phyloP scores from a whole-genome alignment of 30 jellyfish, hydroid and myxozoan species.

The Cassiopea andromeda region DNA sequence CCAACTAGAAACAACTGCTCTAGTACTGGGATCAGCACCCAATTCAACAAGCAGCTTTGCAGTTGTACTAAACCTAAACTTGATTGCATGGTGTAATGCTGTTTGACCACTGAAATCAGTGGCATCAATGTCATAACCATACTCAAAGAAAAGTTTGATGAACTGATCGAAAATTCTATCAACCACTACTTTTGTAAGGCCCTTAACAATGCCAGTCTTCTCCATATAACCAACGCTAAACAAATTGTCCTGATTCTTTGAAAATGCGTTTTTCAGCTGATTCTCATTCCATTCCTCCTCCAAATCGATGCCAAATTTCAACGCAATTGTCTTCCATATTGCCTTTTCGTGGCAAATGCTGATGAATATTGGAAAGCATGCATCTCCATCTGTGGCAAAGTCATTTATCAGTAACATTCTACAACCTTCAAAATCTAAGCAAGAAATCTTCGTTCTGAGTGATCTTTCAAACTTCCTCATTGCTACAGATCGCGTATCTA shows the following conservation, averaged over 20 bases:
- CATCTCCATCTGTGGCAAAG: not conserved
- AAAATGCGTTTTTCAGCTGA: not conserved
- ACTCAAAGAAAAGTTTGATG: slow-evolving; percentile 19
- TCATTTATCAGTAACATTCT: not conserved
- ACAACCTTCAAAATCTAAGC: slow-evolving; percentile 20
- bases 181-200: slow-evolving; percentile 6
- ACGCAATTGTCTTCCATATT: slow-evolving; percentile 13
- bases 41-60: slow-evolving; percentile 4
- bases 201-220: not conserved
- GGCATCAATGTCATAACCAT: slow-evolving; percentile 40
- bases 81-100: slow-evolving; percentile 44
- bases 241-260: not conserved
- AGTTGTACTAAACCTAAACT: slow-evolving; percentile 10
- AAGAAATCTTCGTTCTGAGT: not conserved
- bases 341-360: slow-evolving; percentile 48
- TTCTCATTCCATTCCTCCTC: slow-evolving; percentile 18
- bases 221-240: not conserved
- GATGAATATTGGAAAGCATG: not conserved
- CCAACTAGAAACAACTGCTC: slow-evolving; percentile 47
- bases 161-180: slow-evolving; percentile 46
- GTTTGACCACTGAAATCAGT: slow-evolving; percentile 44
- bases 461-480: not conserved
- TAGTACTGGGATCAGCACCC: slow-evolving; percentile 7
- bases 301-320: slow-evolving; percentile 6
- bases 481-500: not conserved